phyloP scores from a whole-genome alignment of 2,797 vertebrate genomes.

The Falco biarmicus region DNA sequence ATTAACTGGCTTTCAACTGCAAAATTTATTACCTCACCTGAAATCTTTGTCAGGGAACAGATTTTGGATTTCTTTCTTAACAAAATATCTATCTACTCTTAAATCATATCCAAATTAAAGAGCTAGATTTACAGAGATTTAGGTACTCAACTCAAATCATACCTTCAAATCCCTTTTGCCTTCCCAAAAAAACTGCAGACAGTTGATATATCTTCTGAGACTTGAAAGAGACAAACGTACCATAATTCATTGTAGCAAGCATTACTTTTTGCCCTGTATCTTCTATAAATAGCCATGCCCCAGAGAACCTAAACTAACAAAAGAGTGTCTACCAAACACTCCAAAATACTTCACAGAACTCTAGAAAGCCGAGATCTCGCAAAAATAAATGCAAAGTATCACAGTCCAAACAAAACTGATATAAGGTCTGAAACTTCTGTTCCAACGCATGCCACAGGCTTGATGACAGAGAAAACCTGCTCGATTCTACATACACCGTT shows the following conservation, averaged over 20 bases:
- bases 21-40: background rate
- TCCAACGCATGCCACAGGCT: background rate
- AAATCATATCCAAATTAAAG: background rate
- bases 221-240: fast-evolving
- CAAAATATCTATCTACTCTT: background rate
- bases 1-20: background rate
- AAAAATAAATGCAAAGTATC: background rate
- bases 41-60: background rate
- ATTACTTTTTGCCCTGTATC: background rate
- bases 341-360: background rate
- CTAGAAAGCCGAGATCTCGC: background rate
- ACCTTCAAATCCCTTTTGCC: background rate
- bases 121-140: background rate
- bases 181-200: background rate
- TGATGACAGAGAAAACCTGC: background rate
- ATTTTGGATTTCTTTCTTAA: background rate
- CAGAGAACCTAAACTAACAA: background rate
- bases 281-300: background rate
- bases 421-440: background rate
- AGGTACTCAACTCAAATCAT: background rate
- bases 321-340: background rate
- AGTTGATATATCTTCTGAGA: background rate
- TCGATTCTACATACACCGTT: background rate
- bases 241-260: background rate
- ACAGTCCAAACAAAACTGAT: background rate